phyloP scores from a whole-genome alignment of 2,888 invertebrate genomes.

The Harpagoxenus sublaevis region DNA sequence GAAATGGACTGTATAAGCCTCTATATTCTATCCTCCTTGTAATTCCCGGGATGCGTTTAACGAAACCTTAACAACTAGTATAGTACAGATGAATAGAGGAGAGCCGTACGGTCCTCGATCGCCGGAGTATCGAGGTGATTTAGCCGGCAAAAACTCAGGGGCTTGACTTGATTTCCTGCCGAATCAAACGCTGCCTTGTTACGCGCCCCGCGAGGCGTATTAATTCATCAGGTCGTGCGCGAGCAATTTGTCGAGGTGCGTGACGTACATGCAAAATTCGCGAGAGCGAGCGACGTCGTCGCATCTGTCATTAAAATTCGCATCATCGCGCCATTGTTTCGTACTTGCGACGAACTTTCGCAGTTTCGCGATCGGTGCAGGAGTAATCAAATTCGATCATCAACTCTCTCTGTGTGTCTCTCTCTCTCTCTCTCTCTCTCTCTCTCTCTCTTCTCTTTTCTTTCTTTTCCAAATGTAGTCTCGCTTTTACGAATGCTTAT shows the following conservation, averaged over 20 bases:
- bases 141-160: background rate
- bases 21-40: too few species aligned
- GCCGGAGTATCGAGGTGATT: background rate
- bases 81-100: background rate
- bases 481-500: background rate
- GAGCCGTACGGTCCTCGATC: background rate
- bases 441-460: background rate
- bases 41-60: background rate
- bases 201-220: slow-evolving; percentile 14
- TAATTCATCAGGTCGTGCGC: slow-evolving; percentile 40
- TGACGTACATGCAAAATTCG: slow-evolving; percentile 10
- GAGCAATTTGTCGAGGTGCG: slow-evolving; percentile 33
- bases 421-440: background rate
- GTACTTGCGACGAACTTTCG: slow-evolving; percentile 25
- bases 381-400: slow-evolving; percentile 10
- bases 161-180: slow-evolving; percentile 24
- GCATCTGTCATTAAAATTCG: slow-evolving; percentile 27
- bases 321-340: slow-evolving; percentile 31
- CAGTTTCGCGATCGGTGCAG: slow-evolving; percentile 9
- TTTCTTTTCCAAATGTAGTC: background rate
- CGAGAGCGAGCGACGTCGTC: background rate
- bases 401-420: background rate
- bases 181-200: slow-evolving; percentile 39
- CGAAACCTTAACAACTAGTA: background rate
- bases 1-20: background rate